Conservation (phyloP, 1,140 invertebrate genomes). For the Bacillus rossius region DNA sequence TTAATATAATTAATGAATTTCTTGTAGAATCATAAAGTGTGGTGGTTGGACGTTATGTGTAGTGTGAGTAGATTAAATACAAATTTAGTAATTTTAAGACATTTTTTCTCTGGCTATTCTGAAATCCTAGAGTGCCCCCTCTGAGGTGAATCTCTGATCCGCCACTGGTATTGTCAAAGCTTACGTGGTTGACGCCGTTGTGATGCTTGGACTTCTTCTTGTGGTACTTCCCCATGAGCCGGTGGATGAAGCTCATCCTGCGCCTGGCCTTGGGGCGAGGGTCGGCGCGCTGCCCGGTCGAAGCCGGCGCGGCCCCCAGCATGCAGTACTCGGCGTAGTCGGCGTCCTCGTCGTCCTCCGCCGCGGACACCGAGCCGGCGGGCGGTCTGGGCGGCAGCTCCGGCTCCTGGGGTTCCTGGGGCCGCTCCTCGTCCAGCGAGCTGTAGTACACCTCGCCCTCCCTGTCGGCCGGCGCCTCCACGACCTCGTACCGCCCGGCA, state of each 20-base stretch:
- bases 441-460: conserved; percentile 2
- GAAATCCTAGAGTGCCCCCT: too few species aligned
- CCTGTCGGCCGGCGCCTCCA: not conserved
- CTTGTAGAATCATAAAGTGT: too few species aligned
- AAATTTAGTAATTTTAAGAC: too few species aligned
- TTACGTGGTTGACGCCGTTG: too few species aligned
- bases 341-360: not conserved
- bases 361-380: not conserved
- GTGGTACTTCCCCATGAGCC: not conserved
- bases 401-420: not conserved
- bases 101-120: too few species aligned
- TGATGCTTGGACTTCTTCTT: not conserved
- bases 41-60: too few species aligned
- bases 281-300: not conserved
- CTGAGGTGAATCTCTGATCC: too few species aligned
- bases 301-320: not conserved
- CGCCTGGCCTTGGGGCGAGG: not conserved
- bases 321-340: not conserved
- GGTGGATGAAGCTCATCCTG: not conserved
- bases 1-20: too few species aligned
- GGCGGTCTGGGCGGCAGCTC: not conserved
- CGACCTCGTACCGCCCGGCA: too few species aligned
- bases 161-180: too few species aligned
- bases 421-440: not conserved
- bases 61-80: too few species aligned